phyloP scores from a whole-genome alignment of 2,113 vertebrate species.

The Ophiodon elongatus region DNA sequence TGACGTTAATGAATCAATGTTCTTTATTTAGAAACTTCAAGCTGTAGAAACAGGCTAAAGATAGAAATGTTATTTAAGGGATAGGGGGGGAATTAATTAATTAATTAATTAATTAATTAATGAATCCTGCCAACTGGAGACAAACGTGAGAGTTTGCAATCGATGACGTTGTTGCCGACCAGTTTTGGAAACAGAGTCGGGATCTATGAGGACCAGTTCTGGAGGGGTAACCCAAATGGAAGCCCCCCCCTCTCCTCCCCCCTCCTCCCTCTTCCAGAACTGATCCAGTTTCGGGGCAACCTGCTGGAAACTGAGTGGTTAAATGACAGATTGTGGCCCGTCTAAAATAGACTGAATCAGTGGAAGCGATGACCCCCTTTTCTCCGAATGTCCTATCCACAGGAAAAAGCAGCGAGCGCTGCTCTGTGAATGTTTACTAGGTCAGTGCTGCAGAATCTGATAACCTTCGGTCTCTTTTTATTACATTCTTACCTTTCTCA shows the following conservation, averaged over 20 bases:
- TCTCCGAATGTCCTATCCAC: conserved; percentile 34
- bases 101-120: too few species aligned
- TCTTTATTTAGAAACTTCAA: conserved; percentile 40
- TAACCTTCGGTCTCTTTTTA: conserved; percentile 36
- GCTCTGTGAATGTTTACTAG: conserved; percentile 48
- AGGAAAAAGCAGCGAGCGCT: neutral
- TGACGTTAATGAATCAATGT: conserved; percentile 41
- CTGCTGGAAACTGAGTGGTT: conserved; percentile 38
- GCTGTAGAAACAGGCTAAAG: conserved; percentile 8
- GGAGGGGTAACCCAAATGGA: conserved; percentile 57
- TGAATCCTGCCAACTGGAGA: conserved; percentile 28
- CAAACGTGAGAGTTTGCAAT: conserved; percentile 16
- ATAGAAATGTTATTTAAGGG: conserved; percentile 20
- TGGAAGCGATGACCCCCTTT: conserved; percentile 59
- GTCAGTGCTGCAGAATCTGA: conserved; percentile 40
- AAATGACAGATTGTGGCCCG: conserved; percentile 59
- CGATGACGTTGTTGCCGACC: conserved; percentile 5
- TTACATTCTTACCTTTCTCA: neutral
- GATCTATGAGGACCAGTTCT: conserved; percentile 14
- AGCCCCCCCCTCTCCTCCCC: conserved; percentile 23
- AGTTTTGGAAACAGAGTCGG: conserved; percentile 45
- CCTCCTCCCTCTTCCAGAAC: conserved; percentile 26
- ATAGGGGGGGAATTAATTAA: too few species aligned
- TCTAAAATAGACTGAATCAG: conserved; percentile 66
- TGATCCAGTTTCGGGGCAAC: conserved; percentile 57